Conservation (phyloP, 2,113 vertebrate species). For the Etheostoma cragini region DNA sequence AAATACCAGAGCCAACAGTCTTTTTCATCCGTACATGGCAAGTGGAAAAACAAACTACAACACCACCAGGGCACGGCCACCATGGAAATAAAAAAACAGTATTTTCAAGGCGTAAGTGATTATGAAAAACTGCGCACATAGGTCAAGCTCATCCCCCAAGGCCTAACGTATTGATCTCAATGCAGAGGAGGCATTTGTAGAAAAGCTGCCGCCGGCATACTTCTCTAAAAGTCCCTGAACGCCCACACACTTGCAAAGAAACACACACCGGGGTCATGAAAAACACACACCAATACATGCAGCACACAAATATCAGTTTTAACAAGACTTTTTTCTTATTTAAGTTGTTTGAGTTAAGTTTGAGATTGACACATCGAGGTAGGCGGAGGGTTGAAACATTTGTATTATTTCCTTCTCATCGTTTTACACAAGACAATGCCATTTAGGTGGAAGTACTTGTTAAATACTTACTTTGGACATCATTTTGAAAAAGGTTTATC, state of each 20-base stretch:
- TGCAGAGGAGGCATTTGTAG: constrained; percentile 76
- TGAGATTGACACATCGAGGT: background rate
- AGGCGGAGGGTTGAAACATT: constrained; percentile 7
- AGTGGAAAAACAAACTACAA: constrained; percentile 17
- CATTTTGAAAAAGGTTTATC: background rate
- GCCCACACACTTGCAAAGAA: constrained; percentile 70
- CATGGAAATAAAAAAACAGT: constrained; percentile 9
- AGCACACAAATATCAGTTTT: constrained; percentile 10
- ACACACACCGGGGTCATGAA: constrained; percentile 22
- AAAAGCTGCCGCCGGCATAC: constrained; percentile 69
- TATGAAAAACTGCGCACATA: constrained; percentile 66
- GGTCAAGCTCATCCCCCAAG: constrained; percentile 63
- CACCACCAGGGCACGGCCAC: background rate
- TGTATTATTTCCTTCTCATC: background rate
- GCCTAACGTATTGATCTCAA: constrained; percentile 71
- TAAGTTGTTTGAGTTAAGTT: constrained; percentile 13
- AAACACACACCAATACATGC: constrained; percentile 14
- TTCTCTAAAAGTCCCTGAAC: constrained; percentile 67
- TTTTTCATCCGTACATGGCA: background rate
- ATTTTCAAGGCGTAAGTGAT: constrained; percentile 58
- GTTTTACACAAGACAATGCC: background rate
- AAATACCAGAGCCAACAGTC: background rate
- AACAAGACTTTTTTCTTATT: constrained; percentile 24
- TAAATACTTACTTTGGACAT: background rate
- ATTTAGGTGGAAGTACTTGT: background rate